Base-by-base conservation (phyloP, 1,140 invertebrate species). In the Muscidifurax raptorellus region DNA sequence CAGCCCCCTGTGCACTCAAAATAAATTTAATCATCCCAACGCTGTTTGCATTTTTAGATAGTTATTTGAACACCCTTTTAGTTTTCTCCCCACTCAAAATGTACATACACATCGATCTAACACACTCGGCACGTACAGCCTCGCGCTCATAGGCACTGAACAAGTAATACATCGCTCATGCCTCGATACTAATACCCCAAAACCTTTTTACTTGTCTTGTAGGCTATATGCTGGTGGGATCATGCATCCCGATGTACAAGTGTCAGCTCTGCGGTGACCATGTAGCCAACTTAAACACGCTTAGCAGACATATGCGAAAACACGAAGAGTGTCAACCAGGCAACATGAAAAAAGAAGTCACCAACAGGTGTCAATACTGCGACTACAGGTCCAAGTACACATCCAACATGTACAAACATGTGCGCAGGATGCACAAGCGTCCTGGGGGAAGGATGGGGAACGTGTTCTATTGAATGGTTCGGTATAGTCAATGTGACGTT, bases 321-420 rank as follows among this genome's bases (percentile, higher is more conserved):
- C 47, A 66, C 30, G 52, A 66, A 27, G 28, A 18, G 15, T 32
- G 66, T 52, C 27, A 64, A 22, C 27, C 27, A 12, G 7, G 3
- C 28, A n/a, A n/a, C n/a, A 25, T 40, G 40, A 25, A 22, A n/a
- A n/a, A 10, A 6, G 44, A 76, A 79, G 93, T 94, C 15, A 90
- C 93, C 84, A 93, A 94, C 86, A 92, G 93, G 79, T 95, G 94
- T 85, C 92, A 91, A 6, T 88, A 92, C 85, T 94, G 94, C 87
- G 78, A 88, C 40, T 91, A 93, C 76, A 89, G 84, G 18, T 91
- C 91, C 82, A 92, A 92, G 83, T 89, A 92, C 44, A 89, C 88
- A 27, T 89, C 88, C 64, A 91, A 91, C 76, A 84, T 92, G 77
- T 90, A 91, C 84, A 84, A 83, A 5, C 91, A 92, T 80, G 89